phyloP scores from a whole-genome alignment of 2,797 vertebrate genomes.

The Staurois parvus region DNA sequence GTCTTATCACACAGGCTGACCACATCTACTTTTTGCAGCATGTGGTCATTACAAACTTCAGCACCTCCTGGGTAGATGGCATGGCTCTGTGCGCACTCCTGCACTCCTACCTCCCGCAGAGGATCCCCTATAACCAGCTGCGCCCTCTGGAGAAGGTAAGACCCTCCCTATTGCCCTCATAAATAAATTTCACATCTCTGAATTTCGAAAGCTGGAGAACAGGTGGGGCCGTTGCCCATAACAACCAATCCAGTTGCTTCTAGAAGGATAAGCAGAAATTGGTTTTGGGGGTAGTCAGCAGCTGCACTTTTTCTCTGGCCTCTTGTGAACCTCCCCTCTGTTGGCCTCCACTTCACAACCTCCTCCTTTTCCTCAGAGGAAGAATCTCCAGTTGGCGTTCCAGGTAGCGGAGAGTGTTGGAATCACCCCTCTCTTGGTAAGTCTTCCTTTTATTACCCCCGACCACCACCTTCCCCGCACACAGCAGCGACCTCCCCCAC shows the following conservation, averaged over 20 bases:
- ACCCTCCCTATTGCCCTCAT: too few species aligned
- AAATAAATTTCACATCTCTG: too few species aligned
- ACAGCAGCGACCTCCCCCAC: too few species aligned
- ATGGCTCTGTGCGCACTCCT: conserved; percentile 81
- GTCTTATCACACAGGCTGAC: too few species aligned
- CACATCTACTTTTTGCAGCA: conserved; percentile 69
- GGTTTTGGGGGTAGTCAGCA: too few species aligned
- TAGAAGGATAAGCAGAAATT: too few species aligned
- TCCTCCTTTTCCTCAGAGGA: conserved; percentile 67
- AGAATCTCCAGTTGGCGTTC: conserved; percentile 79
- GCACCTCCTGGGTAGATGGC: conserved; percentile 83
- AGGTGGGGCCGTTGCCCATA: too few species aligned
- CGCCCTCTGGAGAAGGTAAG: conserved; percentile 75
- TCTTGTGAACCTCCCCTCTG: too few species aligned
- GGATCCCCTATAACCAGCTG: conserved; percentile 75
- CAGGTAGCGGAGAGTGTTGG: conserved; percentile 74
- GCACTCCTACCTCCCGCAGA: conserved; percentile 78
- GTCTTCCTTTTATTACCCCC: conserved; percentile 7
- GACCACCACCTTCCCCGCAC: too few species aligned
- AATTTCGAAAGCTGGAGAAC: too few species aligned
- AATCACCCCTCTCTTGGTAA: conserved; percentile 77
- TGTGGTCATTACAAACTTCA: conserved; percentile 85
- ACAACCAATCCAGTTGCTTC: too few species aligned
- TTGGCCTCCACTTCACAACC: neutral
- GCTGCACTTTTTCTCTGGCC: too few species aligned